Base-by-base conservation (phyloP, 2,888 invertebrate species). In the Euproctis similis region DNA sequence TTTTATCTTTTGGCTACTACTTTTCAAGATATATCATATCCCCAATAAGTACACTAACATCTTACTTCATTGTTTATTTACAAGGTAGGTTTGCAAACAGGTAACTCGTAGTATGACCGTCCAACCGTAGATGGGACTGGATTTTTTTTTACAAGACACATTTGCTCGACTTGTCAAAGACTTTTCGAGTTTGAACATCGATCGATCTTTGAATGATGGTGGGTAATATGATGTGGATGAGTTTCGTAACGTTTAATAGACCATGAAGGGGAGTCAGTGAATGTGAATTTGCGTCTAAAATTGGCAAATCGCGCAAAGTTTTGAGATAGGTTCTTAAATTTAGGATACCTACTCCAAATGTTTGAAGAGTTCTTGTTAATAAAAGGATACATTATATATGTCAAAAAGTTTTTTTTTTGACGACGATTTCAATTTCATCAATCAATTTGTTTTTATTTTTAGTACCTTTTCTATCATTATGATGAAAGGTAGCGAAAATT, bases 51-150 rank as follows among this genome's bases (percentile, higher is more conserved):
- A 29, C 40, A 31, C 46, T 34, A 23, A 42, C 50, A 44, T 56
- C 48, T 50, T 32, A 29, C 34, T 55, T 59, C 62, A 64, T 71
- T 69, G 66, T 71, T 71, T 72, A 73, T 70, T 68, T 68, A 72
- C 65, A 56, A 56, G 62, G 59, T 51, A 39, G 53, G 14, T n/a
- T n/a, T n/a, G n/a, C n/a, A 52, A 52, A 53, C 56, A 59, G 51
- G 45, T 41, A 46, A 34, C 30, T 26, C 31, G 17, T n/a, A 36
- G 31, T 26, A 30, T 26, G 35, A 9, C 26, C 35, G 27, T 8
- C 33, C 32, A 36, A 42, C 36, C 50, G 35, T 36, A 18, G 22
- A 42, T 22, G 21, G 22, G 24, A n/a, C 37, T 21, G 18, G 27
- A 32, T 43, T 40, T 44, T 41, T 39, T 29, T 42, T 8, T 7